Base-by-base conservation (phyloP, 2,113 vertebrate species). In the Pipa parva region DNA sequence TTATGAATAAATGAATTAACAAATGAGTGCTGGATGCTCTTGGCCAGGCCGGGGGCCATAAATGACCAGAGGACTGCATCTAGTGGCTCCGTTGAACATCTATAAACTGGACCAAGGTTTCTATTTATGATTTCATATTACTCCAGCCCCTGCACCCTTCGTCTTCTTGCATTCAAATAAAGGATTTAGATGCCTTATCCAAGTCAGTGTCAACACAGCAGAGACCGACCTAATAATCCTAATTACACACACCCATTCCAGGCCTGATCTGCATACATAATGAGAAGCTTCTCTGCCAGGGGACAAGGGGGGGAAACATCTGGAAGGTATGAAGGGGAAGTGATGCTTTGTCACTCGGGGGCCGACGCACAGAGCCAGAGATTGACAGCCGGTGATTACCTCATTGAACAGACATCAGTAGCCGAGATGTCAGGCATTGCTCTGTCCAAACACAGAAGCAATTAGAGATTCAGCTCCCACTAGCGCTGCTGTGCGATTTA, bases 381-480 rank as follows among this genome's bases (percentile, higher is more conserved):
- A 70, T 50, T 60, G 66, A 70, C 57, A 70, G 66, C 48, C 36
- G 57, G 66, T 70, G 57, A 70, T 70, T 70, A 70, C 66, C 66
- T 69, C 66, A 70, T 70, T 70, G 66, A 61, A 42, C 39, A 70
- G 57, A 54, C 57, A 61, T 54, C 57, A 60, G 58, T 45, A 61
- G 66, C 51, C 28, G 66, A 70, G 57, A 60, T 70, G 58, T 70
- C 66, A 70, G 66, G 57, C 52, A 58, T 21, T 27, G 46, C 57
- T 39, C 57, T 49, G 48, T 70, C 66, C 66, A 54, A 61, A 59
- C 66, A 60, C 33, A 70, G 48, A 70, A 70, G 66, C 66, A 70
- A 70, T 70, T 70, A 70, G 58, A 60, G 59, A 49, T 29, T 33
- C 58, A 18, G 46, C 49, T 70, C 58, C 25, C 33, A 51, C 33